Base-by-base conservation (phyloP, 2,888 invertebrate species). In the Stenotaenia linearis region DNA sequence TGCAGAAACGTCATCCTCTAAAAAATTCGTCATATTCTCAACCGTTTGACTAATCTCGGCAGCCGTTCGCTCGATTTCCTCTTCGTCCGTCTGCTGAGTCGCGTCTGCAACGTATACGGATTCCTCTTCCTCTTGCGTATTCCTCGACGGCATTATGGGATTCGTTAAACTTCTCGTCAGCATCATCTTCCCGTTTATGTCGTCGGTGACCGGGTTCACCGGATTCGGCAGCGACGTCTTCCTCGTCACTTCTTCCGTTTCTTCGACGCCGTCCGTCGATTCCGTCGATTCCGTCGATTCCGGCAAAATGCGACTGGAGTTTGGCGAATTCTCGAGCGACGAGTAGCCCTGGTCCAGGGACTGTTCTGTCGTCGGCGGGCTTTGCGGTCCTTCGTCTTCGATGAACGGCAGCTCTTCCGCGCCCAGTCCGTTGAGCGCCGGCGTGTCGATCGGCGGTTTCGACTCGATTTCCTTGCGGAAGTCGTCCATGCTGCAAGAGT, bases 361-460 rank as follows among this genome's bases (percentile, higher is more conserved):
- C 15, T 37, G 25, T 28, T 45, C 23, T 25, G 37, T 30, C 1
- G 0, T 32, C 2, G 61, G 25, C 7, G 15, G 28, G n/a, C 18
- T 9, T 30, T 77, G 23, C 28, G 15, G 56, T 61, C n/a, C 7
- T 23, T 79, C 79, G 37, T 79, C 79, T 45, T 79, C 79, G 40
- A 79, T 79, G 18, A 79, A 79, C 7, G 79, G 79, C n/a, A 79
- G 37, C 9, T 79, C 79, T 12, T 79, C 79, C 4, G 69, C 2
- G 15, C 35, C 69, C 9, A 79, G 9, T 37, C 77, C 75, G 15
- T 21, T 21, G 18, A 79, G 75, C n/a, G 35, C 25, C 9, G 79
- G 79, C 1, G 69, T 21, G 12, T 30, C 23, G 18, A 32, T 35
- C 9, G 69, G 25, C 1, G 50, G 1, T 18, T 78, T 32, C 0